Percentiles rank a stretch among this genome's conserved stretches.
Conservation (phyloP, 2,888 invertebrate genomes). For the Erebia palarica region DNA sequence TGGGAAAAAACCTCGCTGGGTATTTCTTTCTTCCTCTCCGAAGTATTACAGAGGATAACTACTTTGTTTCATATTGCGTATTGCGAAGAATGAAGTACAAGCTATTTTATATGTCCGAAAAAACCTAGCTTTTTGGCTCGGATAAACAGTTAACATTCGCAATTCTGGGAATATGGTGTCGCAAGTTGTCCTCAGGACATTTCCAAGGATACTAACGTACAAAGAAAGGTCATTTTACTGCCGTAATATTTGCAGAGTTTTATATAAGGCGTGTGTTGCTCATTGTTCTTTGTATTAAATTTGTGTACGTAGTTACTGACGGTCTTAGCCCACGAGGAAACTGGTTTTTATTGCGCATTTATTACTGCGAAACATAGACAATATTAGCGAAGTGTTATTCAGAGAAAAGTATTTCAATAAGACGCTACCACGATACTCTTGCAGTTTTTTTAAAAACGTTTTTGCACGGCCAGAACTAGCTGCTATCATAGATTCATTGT, state of each 20-base stretch:
- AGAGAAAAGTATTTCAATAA: no score
- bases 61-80: constrained; percentile 5
- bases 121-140: background rate
- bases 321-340: background rate
- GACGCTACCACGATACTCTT: no score
- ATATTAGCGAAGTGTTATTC: background rate
- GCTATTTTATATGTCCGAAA: constrained; percentile 1
- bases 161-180: constrained; percentile 39
- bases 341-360: background rate
- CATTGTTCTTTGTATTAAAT: constrained; percentile 4
- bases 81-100: constrained; percentile 6
- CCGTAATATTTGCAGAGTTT: constrained; percentile 31
- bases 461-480: no score
- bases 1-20: background rate
- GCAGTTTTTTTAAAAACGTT: no score
- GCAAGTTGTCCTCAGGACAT: constrained; percentile 44
- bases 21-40: background rate
- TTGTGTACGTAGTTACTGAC: background rate
- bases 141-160: constrained; percentile 26
- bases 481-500: no score
- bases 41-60: constrained; percentile 3
- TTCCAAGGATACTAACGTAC: constrained; percentile 41
- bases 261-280: constrained; percentile 8
- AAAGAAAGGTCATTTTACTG: constrained; percentile 50
- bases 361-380: background rate